A percentile compares a stretch with the other conserved stretches of the same genome.
These are phyloP conservation scores for Synanthedon tipuliformis DNA, from an alignment of 2,888 invertebrate species.

Conservation along the genomic window DNA sequence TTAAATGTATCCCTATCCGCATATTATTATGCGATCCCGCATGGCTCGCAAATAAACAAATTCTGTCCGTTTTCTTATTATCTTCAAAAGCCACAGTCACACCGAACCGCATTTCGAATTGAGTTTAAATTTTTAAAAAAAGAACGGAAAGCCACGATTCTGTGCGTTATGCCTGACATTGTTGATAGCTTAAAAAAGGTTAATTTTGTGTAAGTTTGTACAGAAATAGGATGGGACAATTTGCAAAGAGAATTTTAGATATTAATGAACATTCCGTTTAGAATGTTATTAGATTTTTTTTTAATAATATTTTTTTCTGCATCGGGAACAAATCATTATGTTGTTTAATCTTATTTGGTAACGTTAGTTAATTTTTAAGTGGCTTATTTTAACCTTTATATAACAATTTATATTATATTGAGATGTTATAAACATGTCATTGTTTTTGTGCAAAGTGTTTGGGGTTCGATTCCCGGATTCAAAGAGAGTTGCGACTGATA, in stretches of 20 bases:
- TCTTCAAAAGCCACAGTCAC: constrained; percentile 35
- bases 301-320: constrained; percentile 50
- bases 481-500: constrained; percentile 67
- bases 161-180: constrained; percentile 59
- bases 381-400: constrained; percentile 63
- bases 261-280: constrained; percentile 67
- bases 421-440: constrained; percentile 64
- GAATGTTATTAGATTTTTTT: constrained; percentile 68
- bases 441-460: constrained; percentile 66
- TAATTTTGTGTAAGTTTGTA: constrained; percentile 68
- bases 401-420: constrained; percentile 62
- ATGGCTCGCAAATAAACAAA: constrained; percentile 17
- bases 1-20: too few species aligned
- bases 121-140: constrained; percentile 21
- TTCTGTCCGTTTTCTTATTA: constrained; percentile 30
- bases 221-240: constrained; percentile 69
- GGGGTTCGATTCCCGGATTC: constrained; percentile 49
- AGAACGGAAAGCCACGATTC: constrained; percentile 52
- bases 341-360: constrained; percentile 70
- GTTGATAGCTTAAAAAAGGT: constrained; percentile 59
- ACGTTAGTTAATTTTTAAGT: constrained; percentile 67
- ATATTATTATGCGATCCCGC: too few species aligned
- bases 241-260: constrained; percentile 69
- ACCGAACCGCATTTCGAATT: constrained; percentile 63
- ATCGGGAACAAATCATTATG: constrained; percentile 70